phyloP scores from a whole-genome alignment of 1,140 invertebrate species.

The Fopius arisanus region DNA sequence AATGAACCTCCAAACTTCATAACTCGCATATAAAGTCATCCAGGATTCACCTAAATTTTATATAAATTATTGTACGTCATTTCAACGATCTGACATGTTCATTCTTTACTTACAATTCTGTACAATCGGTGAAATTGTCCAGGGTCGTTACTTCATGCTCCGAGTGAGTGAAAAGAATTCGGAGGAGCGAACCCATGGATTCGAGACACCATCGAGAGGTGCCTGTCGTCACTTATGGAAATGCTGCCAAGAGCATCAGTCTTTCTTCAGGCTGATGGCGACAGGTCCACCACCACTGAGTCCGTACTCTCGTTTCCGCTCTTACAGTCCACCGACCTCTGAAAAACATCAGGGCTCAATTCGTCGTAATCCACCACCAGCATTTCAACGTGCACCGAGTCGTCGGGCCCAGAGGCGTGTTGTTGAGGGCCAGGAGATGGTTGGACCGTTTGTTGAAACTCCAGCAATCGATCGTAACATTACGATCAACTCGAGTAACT shows the following conservation, averaged over 20 bases:
- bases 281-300: slow-evolving; percentile 61
- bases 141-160: slow-evolving; percentile 93
- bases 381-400: slow-evolving; percentile 89
- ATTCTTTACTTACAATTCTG: too few relatives aligned
- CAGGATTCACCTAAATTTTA: too few relatives aligned
- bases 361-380: slow-evolving; percentile 74
- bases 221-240: slow-evolving; percentile 99
- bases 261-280: slow-evolving; percentile 91
- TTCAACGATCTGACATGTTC: too few relatives aligned
- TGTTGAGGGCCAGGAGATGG: slow-evolving; percentile 72
- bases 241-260: slow-evolving; percentile 97
- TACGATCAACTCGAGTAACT: slow-evolving; percentile 41
- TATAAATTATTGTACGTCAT: too few relatives aligned
- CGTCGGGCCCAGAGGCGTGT: slow-evolving; percentile 81
- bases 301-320: slow-evolving; percentile 72
- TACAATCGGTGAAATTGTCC: slow-evolving; percentile 6
- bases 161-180: slow-evolving; percentile 95
- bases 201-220: slow-evolving; percentile 91
- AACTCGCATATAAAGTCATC: too few relatives aligned
- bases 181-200: slow-evolving; percentile 94
- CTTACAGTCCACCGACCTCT: slow-evolving; percentile 68
- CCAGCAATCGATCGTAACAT: slow-evolving; percentile 42
- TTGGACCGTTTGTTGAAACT: slow-evolving; percentile 56
- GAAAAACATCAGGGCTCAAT: slow-evolving; percentile 61
- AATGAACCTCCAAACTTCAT: too few relatives aligned